phyloP scores from a whole-genome alignment of 2,113 vertebrate genomes.

The Hyperopisus bebe region DNA sequence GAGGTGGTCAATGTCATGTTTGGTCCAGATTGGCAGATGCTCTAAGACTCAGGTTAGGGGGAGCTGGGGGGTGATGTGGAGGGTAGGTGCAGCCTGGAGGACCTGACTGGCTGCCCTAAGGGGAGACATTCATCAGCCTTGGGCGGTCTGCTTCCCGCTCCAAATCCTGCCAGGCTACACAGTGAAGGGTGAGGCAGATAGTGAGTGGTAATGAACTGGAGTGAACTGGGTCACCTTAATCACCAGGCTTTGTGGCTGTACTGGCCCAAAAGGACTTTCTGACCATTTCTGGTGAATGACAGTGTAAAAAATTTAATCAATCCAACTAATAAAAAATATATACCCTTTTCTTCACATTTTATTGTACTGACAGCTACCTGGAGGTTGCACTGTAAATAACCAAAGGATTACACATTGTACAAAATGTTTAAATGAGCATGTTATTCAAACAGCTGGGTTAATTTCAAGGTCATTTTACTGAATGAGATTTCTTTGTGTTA shows the following conservation, averaged over 20 bases:
- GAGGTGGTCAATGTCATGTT: conserved; percentile 87
- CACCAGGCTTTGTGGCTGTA: background rate
- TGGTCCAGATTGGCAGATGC: conserved; percentile 90
- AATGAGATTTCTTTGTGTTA: background rate
- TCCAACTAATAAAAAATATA: conserved; percentile 37
- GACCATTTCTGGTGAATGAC: background rate
- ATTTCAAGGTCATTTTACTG: background rate
- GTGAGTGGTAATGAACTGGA: conserved; percentile 21
- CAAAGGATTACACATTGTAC: conserved; percentile 17
- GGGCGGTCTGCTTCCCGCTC: background rate
- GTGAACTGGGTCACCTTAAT: conserved; percentile 6
- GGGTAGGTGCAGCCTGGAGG: background rate
- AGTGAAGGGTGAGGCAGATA: background rate
- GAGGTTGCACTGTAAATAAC: conserved; percentile 40
- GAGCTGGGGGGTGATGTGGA: background rate
- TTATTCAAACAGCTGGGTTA: background rate
- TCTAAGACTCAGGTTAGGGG: conserved; percentile 55
- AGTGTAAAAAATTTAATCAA: conserved; percentile 25
- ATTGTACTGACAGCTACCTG: conserved; percentile 31
- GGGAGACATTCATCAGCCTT: too few species aligned
- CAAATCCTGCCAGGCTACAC: background rate
- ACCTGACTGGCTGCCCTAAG: background rate
- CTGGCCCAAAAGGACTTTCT: background rate
- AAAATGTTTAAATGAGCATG: background rate
- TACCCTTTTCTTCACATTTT: conserved; percentile 27